Base-by-base conservation (phyloP, 1,140 invertebrate genomes). In the Drosophila ficusphila region DNA sequence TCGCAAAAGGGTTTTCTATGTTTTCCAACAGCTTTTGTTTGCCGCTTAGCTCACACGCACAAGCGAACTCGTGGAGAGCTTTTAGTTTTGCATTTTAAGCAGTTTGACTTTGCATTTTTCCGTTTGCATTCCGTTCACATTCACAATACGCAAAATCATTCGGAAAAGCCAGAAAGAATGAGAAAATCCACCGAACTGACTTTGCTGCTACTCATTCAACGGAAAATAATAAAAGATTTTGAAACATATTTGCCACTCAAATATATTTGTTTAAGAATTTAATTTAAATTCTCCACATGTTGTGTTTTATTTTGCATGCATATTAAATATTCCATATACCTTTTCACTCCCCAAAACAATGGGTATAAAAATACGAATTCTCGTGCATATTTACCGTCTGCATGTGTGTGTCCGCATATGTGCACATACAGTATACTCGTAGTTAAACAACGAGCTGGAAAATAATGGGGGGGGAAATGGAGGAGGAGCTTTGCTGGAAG, bases 1-100 rank as follows among this genome's bases (percentile, higher is more conserved):
- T 73, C 51, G 71, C 81, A 86, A 86, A 86, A 76, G 81, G 81
- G 86, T 86, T 86, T 86, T 79, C 81, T 73, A 76, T 85, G 82
- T 86, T 86, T 86, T 86, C 62, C 56, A 76, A 61, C 71, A 76
- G 79, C 79, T 79, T 85, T 85, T 83, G 79, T 83, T 82, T 85
- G 70, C 79, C 79, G 72, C 78, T 82, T 72, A 82, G 51, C 72
- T 39, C 49, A 61, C 69, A 71, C 47, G 41, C 33, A 52, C 25
- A 8, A 31, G 12, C 23, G 18, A 12, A 5, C 27, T 3, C 27
- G 8, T 16, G 16, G 47, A 73, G 58, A 75, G 76, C 79, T 85
- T 85, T 85, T 85, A 86, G 81, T 85, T 85, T 86, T 86, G 81
- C 75, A 83, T 83, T 85, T 67, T 74, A 70, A 85, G 81, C 70